Evolutionary conservation across 2,888 invertebrate genomes (phyloP), one percentile per base, ranked within the genome.

Genomic region (Elmis aenea): DNA sequence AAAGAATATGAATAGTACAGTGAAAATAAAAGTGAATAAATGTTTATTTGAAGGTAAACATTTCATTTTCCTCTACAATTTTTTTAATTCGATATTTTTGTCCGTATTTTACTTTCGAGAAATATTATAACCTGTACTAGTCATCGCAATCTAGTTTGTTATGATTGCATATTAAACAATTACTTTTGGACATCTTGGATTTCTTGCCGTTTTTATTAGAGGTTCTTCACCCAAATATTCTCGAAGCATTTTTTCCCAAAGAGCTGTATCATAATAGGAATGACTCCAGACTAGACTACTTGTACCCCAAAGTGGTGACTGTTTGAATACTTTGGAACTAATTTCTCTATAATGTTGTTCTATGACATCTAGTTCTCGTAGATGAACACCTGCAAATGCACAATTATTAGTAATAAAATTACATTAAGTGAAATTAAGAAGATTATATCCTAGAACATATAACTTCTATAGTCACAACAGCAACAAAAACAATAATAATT

Each of bases 191-290:
- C 74, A 69, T 34, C 67, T 66, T 11, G 64, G 61, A 51, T 73
- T 72, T 24, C 75, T 66, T 11, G 71, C 62, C 1, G 76, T 76
- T 51, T 78, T 73, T 21, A 83, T 77, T 13, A 87, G 68, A 21
- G 73, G 71, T 42, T 67, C 68, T 39, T 81, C 77, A 1, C 79
- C 77, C 15, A 84, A 68, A 50, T 80, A 72, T 37, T 77, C 75
- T 61, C 78, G 77, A 26, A 93, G 67, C 58, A 90, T 70, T 40
- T 76, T 70, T 63, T 91, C 88, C 88, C 90, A 93, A 8, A 83
- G 71, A 1, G 75, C 74, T 0, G 91, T 88, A 61, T 93, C 87
- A 66, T 94, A 93, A 68, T 90, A 92, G 0, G 90, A 82, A 61
- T 92, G 90, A 38, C 79, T 81, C 80, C 83, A 84, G n/a, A 91